Evolutionary conservation across 1,140 invertebrate genomes (phyloP).

Genomic region (Anadara kagoshimensis): DNA sequence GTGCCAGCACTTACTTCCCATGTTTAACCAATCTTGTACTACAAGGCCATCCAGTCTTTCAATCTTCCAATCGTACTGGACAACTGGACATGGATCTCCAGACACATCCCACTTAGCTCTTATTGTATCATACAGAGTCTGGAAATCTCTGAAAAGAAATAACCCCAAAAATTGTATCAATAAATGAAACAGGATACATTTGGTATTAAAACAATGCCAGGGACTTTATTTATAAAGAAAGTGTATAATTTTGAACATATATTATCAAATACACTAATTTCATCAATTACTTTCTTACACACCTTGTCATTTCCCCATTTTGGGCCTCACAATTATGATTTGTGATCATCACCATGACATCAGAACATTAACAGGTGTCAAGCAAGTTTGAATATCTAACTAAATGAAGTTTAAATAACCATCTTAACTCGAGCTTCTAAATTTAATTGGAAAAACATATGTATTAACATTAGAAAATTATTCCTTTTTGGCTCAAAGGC

Average conservation of each 20-base stretch:
- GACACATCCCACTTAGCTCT: constrained; percentile 51
- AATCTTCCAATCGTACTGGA: constrained; percentile 51
- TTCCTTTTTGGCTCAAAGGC: too few species aligned
- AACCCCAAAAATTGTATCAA: not conserved
- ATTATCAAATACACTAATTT: constrained; percentile 52
- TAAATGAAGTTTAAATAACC: not conserved
- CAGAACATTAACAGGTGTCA: constrained; percentile 22
- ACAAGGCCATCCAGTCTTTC: constrained; percentile 48
- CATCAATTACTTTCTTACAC: too few species aligned
- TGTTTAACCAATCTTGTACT: constrained; percentile 35
- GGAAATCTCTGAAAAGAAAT: constrained; percentile 44
- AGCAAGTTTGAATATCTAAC: not conserved
- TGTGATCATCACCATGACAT: constrained; percentile 49
- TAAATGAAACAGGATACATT: not conserved
- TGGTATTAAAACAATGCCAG: not conserved
- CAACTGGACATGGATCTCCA: constrained; percentile 57
- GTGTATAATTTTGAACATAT: constrained; percentile 41
- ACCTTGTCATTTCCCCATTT: too few species aligned
- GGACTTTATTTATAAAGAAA: constrained; percentile 34
- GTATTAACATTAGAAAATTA: too few species aligned
- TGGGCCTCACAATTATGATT: too few species aligned
- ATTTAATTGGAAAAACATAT: too few species aligned
- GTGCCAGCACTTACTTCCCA: constrained; percentile 39
- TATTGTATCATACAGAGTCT: constrained; percentile 36
- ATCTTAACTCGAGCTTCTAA: too few species aligned